Percentiles rank a stretch among this genome's conserved stretches.
Evolutionary conservation across 2,888 invertebrate species (phyloP).

Genomic region (Rhorus exstirpatorius): DNA sequence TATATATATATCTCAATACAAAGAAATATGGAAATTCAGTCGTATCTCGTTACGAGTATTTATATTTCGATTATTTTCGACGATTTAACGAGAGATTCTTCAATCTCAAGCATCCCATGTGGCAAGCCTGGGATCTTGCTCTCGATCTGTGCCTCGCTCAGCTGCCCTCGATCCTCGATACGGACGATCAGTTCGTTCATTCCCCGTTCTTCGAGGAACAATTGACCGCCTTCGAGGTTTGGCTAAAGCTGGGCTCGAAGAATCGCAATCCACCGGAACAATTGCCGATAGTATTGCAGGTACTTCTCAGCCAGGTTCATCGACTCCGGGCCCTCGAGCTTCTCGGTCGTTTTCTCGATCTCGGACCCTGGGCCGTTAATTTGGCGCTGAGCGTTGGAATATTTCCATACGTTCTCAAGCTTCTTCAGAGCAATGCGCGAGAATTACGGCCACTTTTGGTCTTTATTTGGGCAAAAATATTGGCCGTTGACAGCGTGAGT

Average conservation of each 20-base stretch:
- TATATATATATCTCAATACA: no score
- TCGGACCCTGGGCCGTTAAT: slow-evolving; percentile 98
- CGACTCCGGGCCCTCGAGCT: slow-evolving; percentile 97
- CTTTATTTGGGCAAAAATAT: slow-evolving; percentile 99
- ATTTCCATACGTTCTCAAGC: slow-evolving; percentile 98
- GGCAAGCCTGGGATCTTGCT: slow-evolving; percentile 99
- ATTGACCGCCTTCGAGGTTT: slow-evolving; percentile 98
- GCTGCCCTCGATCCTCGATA: slow-evolving; percentile 91
- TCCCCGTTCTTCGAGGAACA: slow-evolving; percentile 99
- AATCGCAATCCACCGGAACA: slow-evolving; percentile 96
- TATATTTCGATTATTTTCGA: no score
- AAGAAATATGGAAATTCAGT: no score
- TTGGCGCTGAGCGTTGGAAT: slow-evolving; percentile 98
- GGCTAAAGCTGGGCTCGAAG: slow-evolving; percentile 94
- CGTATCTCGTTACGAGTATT: no score
- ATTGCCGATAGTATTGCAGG: slow-evolving; percentile 98
- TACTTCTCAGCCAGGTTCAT: slow-evolving; percentile 92
- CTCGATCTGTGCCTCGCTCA: slow-evolving; percentile 97
- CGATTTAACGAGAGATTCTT: no score
- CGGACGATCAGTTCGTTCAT: slow-evolving; percentile 89
- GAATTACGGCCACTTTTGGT: slow-evolving; percentile 97
- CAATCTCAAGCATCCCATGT: slow-evolving; percentile 93
- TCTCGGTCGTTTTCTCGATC: slow-evolving; percentile 96
- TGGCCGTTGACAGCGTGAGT: slow-evolving; percentile 97
- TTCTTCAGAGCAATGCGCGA: slow-evolving; percentile 97